These are phyloP conservation scores for Zingel zingel DNA, from an alignment of 2,113 vertebrate genomes.

Conservation along the genomic window DNA sequence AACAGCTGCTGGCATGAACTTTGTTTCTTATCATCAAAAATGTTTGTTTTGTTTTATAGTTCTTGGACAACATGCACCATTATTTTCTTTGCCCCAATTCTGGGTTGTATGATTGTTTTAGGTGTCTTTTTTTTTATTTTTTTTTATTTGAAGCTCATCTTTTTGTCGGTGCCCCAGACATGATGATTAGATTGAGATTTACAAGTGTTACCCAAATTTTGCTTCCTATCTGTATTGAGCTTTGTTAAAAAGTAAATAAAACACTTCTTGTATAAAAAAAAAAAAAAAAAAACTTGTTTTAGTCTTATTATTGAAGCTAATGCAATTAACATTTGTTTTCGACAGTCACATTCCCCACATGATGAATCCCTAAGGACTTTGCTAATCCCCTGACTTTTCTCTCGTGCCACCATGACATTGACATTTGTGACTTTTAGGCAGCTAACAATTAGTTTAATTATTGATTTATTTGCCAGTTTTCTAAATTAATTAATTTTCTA, in stretches of 20 bases:
- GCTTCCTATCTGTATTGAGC: conserved; percentile 82
- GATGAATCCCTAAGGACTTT: too few species aligned
- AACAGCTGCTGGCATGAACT: conserved; percentile 61
- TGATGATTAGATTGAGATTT: conserved; percentile 73
- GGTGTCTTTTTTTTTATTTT: too few species aligned
- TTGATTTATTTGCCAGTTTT: too few species aligned
- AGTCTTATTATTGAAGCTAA: background rate
- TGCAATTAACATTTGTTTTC: background rate
- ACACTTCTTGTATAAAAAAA: conserved; percentile 74
- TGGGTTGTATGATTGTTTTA: conserved; percentile 57
- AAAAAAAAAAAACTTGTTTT: conserved; percentile 52
- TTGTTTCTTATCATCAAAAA: conserved; percentile 43
- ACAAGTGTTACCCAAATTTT: conserved; percentile 79
- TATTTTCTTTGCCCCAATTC: conserved; percentile 52
- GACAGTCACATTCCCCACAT: too few species aligned
- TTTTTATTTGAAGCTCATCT: conserved; percentile 61
- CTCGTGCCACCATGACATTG: too few species aligned
- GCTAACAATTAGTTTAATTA: too few species aligned
- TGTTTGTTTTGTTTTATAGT: conserved; percentile 19
- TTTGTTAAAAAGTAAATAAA: conserved; percentile 81
- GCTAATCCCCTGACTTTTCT: too few species aligned
- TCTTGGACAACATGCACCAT: conserved; percentile 40
- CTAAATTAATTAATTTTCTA: too few species aligned
- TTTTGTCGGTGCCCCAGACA: conserved; percentile 65
- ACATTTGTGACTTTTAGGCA: too few species aligned